Evolutionary conservation across 2,113 vertebrate species (phyloP), one percentile per base, ranked within the genome.

Genomic region (Saguinus midas): DNA sequence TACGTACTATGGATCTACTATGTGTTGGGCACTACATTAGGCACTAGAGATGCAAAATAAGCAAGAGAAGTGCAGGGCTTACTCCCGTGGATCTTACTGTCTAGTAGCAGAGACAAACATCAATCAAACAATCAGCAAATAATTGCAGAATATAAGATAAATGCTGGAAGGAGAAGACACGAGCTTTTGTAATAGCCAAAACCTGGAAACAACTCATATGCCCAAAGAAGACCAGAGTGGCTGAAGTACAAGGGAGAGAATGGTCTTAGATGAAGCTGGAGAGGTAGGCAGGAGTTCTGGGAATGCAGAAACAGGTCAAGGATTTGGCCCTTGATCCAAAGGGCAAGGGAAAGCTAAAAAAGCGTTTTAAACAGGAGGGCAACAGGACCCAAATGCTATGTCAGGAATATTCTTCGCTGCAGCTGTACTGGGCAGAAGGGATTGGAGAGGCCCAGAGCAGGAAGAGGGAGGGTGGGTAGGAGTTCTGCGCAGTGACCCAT

Each of bases 141-240:
- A 78, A 92, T 85, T 81, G 92, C 73, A 94, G 86, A 96, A 94
- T 18, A 89, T 32, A 48, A 13, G 32, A 37, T 75, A 73, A 73
- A 70, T 29, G 14, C 78, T 11, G 27, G 29, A 86, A 93, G 4
- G 73, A 79, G 83, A 95, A 83, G 55, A 57, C 27, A 40, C 29
- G 83, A 79, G 58, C 6, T 91, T 57, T 52, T 82, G 1, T 87
- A 86, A 75, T 37, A 75, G 6, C 21, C 52, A 0, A 4, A 93
- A 86, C 73, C 78, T 91, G 32, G 87, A 85, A 91, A 73, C 40
- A 88, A 73, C 40, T n/a, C 45, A 57, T 3, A 78, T 61, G 58
- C 14, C 87, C 72, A 68, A 68, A 88, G 32, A 50, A 93, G 57
- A 43, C 21, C 78, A 72, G n/a, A 68, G 37, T 50, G 27, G 21